Evolutionary conservation across 1,140 invertebrate species (phyloP).

Genomic region (Ostrea edulis): DNA sequence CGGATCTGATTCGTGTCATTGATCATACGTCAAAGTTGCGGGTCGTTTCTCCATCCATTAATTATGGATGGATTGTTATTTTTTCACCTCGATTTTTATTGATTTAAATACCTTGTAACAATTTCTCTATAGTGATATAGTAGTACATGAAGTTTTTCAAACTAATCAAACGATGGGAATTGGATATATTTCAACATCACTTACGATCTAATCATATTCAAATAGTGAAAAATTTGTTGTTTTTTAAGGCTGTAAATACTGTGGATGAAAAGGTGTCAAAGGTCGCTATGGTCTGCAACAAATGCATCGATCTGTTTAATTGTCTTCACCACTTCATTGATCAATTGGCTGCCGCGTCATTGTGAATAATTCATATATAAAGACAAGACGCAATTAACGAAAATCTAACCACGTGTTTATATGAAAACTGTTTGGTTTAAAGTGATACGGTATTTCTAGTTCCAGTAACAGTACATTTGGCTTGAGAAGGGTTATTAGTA

Average conservation of each 20-base stretch:
- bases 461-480: too few species aligned
- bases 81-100: neutral
- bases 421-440: neutral
- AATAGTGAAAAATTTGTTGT: too few species aligned
- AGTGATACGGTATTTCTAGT: too few species aligned
- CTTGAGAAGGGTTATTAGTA: too few species aligned
- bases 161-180: neutral
- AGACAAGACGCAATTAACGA: neutral
- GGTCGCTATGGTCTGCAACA: neutral
- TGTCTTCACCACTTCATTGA: neutral
- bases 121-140: neutral
- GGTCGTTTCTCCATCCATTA: neutral
- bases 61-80: constrained; percentile 34
- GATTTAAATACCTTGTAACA: neutral
- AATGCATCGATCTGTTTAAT: neutral
- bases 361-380: constrained; percentile 19
- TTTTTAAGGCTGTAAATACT: too few species aligned
- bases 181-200: neutral
- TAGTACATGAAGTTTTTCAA: neutral
- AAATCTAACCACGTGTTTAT: neutral
- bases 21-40: neutral
- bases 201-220: too few species aligned
- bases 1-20: neutral
- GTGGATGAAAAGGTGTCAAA: too few species aligned
- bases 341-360: neutral